Evolutionary conservation across 2,888 invertebrate genomes (phyloP), one percentile per base, ranked within the genome.

Genomic region (Torymus texanus): DNA sequence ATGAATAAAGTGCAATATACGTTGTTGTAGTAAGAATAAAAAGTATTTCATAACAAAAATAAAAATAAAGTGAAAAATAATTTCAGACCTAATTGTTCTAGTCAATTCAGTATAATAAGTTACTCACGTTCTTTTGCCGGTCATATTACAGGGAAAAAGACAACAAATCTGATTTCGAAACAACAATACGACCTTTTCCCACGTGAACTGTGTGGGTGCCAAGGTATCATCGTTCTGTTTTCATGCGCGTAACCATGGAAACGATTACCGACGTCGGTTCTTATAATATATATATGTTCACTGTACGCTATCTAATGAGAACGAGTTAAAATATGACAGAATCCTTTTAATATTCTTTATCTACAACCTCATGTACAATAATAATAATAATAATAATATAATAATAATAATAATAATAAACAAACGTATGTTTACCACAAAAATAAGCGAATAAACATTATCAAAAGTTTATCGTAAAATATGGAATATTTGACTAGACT

Each of bases 401-500:
- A 29, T 29, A 29, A 29, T 29, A 29, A 5, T 5, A 70, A 50
- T 24, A 58, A 56, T 29, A 59, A 59, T 16, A 41, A 59, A 51
- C 13, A 21, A 2, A 66, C 1, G 8, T 14, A 55, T 12, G 16
- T n/a, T n/a, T 50, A 50, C 12, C 50, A 16, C 59, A 61, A 18
- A 67, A 75, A 74, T 18, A 5, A 74, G 65, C 58, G 50, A 65
- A 68, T 61, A 75, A 75, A 68, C 61, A 62, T 75, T 68, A 68
- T 68, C 62, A 66, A 74, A 68, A 75, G 29, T 55, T 56, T 61
- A 55, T 68, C 63, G 21, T 74, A 74, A 66, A 66, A 63, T 74
- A 79, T 70, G 63, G 51, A 68, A 65, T 56, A 68, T 72, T 75
- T 76, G 79, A 80, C 79, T 80, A 80, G 79, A 80, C 51, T 50